A percentile compares a stretch with the other conserved stretches of the same genome.
Conservation (phyloP, 2,797 vertebrate genomes). For the Gallinago solitaria region DNA sequence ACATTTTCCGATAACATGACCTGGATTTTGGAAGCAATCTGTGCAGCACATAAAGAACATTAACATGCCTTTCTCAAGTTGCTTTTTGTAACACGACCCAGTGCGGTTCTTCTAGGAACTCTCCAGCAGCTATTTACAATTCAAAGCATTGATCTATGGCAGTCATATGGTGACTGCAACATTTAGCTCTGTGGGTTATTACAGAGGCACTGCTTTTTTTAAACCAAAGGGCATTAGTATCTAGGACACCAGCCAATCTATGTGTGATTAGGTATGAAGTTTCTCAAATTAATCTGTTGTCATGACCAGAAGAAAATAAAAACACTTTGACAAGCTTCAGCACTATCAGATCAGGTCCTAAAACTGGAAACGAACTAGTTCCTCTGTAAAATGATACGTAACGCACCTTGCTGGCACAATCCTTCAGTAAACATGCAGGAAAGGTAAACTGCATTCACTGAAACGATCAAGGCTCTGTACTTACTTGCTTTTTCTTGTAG, state of each 20-base stretch:
- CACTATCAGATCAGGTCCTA: neutral
- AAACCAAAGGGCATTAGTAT: constrained; percentile 53
- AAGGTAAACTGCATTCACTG: neutral
- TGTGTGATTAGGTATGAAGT: constrained; percentile 37
- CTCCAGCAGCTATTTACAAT: constrained; percentile 63
- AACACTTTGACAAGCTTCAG: constrained; percentile 40
- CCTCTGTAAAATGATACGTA: neutral
- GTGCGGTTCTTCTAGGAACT: constrained; percentile 62
- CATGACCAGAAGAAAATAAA: constrained; percentile 55
- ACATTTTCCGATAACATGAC: constrained; percentile 4
- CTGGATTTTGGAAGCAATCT: constrained; percentile 36
- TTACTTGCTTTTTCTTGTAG: constrained; percentile 97
- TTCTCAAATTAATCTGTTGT: constrained; percentile 51
- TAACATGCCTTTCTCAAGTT: constrained; percentile 48
- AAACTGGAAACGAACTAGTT: neutral
- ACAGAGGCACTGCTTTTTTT: constrained; percentile 62
- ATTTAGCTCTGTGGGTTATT: constrained; percentile 41
- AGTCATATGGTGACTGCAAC: constrained; percentile 58
- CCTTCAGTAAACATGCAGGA: neutral
- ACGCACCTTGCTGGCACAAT: neutral
- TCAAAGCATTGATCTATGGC: constrained; percentile 69
- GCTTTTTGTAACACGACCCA: constrained; percentile 50
- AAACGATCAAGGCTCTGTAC: neutral
- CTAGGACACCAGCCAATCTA: constrained; percentile 28
- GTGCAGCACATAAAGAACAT: constrained; percentile 14